Base-by-base conservation (phyloP, 2,113 vertebrate species). In the Clarias gariepinus region DNA sequence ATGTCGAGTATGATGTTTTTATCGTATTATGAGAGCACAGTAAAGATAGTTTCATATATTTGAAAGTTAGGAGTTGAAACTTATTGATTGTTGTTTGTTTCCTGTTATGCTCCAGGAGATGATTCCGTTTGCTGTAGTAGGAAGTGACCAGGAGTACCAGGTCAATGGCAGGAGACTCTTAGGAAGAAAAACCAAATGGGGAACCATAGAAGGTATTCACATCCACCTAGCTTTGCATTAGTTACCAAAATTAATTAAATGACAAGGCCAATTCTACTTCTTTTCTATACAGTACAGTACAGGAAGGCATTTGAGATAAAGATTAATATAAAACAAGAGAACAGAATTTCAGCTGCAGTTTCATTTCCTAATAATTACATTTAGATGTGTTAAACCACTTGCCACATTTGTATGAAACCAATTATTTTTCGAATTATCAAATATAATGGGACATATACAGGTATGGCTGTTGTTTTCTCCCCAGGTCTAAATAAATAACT, bases 101-200 rank as follows among this genome's bases (percentile, higher is more conserved):
- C 11, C 19, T 81, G 3, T 41, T 85, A 41, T 33, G 79, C 53
- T 2, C 63, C 91, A 99, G 98, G 98, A 98, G 94, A 99, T 99
- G 97, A 99, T 99, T 88, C 98, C 98, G 0, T 99, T 99, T 81
- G 98, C 98, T 0, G 98, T 99, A 91, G 98, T 99, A 89, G 98
- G 98, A 91, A 99, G 98, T 76, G 97, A 99, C 92, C 98, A 99
- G 83, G 98, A 99, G 90, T 99, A 99, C 92, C 98, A 99, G 90
- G 97, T 99, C 86, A 99, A 99, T 0, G 98, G 98, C 91, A 96
- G 96, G 91, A 94, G 98, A 92, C 96, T 99, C 90, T 96, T 99
- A 74, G 98, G 98, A 78, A 96, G 98, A 89, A 99, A 99, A 92
- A 99, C 98, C 89, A 99, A 99, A 83, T 99, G 98, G 98, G 98